Evolutionary conservation across 1,140 invertebrate genomes (phyloP).

Genomic region (Oscheius sp.): DNA sequence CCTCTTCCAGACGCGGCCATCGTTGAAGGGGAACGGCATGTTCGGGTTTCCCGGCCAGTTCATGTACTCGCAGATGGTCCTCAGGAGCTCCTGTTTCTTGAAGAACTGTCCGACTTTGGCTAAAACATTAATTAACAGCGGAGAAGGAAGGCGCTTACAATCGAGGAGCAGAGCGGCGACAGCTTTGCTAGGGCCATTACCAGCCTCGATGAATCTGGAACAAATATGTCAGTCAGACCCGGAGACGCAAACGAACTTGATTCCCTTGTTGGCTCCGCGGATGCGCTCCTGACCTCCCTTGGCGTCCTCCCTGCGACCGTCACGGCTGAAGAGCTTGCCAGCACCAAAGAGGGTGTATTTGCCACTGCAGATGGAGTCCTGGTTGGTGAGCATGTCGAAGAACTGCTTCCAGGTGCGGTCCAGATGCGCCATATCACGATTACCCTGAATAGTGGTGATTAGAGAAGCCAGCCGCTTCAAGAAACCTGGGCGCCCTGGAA

Average conservation of each 20-base stretch:
- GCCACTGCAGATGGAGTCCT: background rate
- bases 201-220: background rate
- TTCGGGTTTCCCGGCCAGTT: background rate
- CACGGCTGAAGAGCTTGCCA: background rate
- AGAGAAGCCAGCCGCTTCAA: no score
- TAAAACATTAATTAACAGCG: no score
- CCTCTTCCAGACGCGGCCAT: background rate
- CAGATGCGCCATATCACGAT: background rate
- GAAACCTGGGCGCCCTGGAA: no score
- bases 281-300: background rate
- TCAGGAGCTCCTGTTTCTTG: background rate
- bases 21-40: background rate
- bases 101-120: background rate
- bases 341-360: background rate
- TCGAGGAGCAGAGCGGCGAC: background rate
- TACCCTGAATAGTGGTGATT: no score
- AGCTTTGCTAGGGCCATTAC: background rate
- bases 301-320: background rate
- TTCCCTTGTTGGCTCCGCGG: background rate
- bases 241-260: no score
- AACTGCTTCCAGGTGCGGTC: conserved; percentile 1
- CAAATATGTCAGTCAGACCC: no score
- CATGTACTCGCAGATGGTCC: background rate
- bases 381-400: conserved; percentile 2
- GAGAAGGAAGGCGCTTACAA: background rate